phyloP scores from a whole-genome alignment of 2,797 vertebrate genomes.

The Micropoecilia bifurca region DNA sequence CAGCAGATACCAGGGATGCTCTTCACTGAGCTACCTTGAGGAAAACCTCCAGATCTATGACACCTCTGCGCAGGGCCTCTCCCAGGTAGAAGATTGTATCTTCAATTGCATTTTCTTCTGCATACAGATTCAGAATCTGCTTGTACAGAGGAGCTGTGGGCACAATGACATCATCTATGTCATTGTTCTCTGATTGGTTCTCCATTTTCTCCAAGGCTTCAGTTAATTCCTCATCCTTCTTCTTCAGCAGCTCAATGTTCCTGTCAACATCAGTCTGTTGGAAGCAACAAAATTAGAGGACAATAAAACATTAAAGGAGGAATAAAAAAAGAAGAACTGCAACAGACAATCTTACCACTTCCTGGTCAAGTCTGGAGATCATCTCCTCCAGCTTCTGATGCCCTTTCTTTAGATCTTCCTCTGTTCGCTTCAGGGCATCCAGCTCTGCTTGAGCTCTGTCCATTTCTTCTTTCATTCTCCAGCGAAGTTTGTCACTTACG shows the following conservation, averaged over 20 bases:
- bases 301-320: not conserved
- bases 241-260: slow-evolving; percentile 96
- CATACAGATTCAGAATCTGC: slow-evolving; percentile 98
- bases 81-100: slow-evolving; percentile 99
- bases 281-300: not conserved
- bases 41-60: slow-evolving; percentile 98
- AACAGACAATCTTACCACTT: slow-evolving; percentile 88
- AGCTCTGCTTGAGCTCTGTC: slow-evolving; percentile 97
- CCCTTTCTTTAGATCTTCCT: slow-evolving; percentile 97
- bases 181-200: slow-evolving; percentile 97
- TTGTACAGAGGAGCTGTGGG: slow-evolving; percentile 98
- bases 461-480: slow-evolving; percentile 99
- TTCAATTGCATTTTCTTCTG: slow-evolving; percentile 98
- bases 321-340: not conserved
- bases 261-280: slow-evolving; percentile 93
- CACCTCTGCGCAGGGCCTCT: slow-evolving; percentile 93
- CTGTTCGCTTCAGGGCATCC: slow-evolving; percentile 95
- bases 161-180: slow-evolving; percentile 98
- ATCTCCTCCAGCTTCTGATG: slow-evolving; percentile 98
- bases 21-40: slow-evolving; percentile 86
- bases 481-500: slow-evolving; percentile 96
- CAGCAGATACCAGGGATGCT: not conserved
- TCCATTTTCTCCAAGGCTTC: slow-evolving; percentile 99
- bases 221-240: slow-evolving; percentile 96
- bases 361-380: slow-evolving; percentile 95